These are phyloP conservation scores for Globodera ellingtonae DNA, from an alignment of 1,140 invertebrate species.

Conservation along the genomic window DNA sequence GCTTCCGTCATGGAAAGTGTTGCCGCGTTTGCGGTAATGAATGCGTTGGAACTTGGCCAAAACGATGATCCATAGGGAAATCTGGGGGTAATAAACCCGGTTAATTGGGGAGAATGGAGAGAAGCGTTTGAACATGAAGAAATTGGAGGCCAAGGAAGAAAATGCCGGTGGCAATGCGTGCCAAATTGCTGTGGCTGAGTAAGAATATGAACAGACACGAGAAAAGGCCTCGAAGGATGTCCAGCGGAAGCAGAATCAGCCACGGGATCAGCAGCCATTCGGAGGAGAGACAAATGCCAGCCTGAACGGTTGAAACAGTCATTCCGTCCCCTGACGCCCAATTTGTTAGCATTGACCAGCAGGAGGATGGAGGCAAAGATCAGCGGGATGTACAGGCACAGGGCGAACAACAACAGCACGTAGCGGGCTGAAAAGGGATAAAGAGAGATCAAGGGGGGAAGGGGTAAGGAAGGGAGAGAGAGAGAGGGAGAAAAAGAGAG, in stretches of 20 bases:
- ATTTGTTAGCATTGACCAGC: conserved; percentile 40
- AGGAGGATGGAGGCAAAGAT: conserved; percentile 58
- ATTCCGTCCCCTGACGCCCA: not conserved
- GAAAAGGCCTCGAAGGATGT: conserved; percentile 61
- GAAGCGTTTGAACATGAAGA: conserved; percentile 55
- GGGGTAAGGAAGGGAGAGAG: not conserved
- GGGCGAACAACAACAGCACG: conserved; percentile 46
- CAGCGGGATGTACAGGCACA: conserved; percentile 54
- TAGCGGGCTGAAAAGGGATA: conserved; percentile 47
- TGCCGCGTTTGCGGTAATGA: conserved; percentile 50
- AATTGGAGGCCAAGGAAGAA: conserved; percentile 65
- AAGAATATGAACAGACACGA: conserved; percentile 61
- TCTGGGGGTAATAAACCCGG: conserved; percentile 42
- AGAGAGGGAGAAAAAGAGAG: not conserved
- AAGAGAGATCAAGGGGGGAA: too few species aligned
- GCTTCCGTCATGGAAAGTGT: conserved; percentile 1
- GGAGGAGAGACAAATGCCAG: conserved; percentile 9
- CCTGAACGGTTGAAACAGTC: not conserved
- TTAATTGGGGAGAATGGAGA: not conserved
- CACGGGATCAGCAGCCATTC: conserved; percentile 64
- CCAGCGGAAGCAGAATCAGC: conserved; percentile 58
- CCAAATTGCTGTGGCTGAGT: conserved; percentile 60
- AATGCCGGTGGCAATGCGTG: conserved; percentile 61
- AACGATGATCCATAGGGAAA: conserved; percentile 59
- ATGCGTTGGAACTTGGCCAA: conserved; percentile 65